These are phyloP conservation scores for Drosophila demipolita DNA, from an alignment of 2,888 invertebrate species.

Conservation along the genomic window DNA sequence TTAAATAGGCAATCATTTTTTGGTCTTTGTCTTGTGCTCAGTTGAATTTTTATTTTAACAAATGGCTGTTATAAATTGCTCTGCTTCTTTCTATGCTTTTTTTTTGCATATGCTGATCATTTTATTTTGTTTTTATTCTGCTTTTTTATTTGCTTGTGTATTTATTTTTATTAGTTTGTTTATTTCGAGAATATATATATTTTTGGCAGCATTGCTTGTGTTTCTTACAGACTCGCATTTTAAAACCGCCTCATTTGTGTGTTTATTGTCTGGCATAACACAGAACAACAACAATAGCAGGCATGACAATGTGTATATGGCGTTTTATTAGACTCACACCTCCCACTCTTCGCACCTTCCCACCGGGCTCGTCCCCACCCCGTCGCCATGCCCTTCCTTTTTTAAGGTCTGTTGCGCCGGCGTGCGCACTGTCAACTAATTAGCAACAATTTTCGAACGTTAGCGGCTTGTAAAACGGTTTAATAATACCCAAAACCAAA, in stretches of 20 bases:
- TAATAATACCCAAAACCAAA: constrained; percentile 50
- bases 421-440: constrained; percentile 74
- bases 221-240: constrained; percentile 7
- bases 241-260: constrained; percentile 13
- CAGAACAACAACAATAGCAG: constrained; percentile 30
- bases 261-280: constrained; percentile 33
- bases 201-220: background rate
- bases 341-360: constrained; percentile 1
- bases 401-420: constrained; percentile 77
- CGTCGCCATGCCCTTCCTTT: constrained; percentile 3
- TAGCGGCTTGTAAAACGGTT: constrained; percentile 79
- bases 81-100: background rate
- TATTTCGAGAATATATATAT: background rate
- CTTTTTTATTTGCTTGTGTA: background rate
- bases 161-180: background rate
- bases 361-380: constrained; percentile 3
- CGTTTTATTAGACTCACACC: constrained; percentile 42
- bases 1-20: constrained; percentile 5
- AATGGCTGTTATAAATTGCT: background rate
- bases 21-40: background rate
- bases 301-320: constrained; percentile 19
- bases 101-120: background rate
- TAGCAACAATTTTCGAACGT: constrained; percentile 77
- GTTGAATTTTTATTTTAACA: background rate
- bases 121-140: background rate